Conservation (phyloP, 2,888 invertebrate genomes). For the Tortricodes alternella region DNA sequence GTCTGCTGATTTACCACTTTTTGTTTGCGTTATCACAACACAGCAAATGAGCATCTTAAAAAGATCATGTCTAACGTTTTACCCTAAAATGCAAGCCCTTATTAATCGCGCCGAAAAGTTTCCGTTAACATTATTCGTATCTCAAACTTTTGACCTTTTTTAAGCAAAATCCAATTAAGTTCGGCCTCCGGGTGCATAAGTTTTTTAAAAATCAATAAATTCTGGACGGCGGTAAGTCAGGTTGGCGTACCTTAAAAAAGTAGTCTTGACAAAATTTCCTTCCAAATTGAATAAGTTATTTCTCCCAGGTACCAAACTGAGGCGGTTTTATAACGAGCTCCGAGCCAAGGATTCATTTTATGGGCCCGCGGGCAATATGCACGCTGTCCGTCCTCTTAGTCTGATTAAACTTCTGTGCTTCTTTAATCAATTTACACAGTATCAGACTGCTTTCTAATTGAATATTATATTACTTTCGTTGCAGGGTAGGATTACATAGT, state of each 20-base stretch:
- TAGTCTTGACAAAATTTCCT: conserved; percentile 32
- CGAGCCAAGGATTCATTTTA: background rate
- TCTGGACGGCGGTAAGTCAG: conserved; percentile 27
- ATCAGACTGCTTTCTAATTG: too few relatives aligned
- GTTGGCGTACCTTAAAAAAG: conserved; percentile 9
- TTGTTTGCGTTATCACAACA: too few relatives aligned
- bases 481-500: too few relatives aligned
- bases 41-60: too few relatives aligned
- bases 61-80: too few relatives aligned
- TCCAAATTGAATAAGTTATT: conserved; percentile 37
- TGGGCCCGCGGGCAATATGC: background rate
- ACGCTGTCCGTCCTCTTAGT: background rate
- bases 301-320: background rate
- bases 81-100: background rate
- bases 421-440: background rate
- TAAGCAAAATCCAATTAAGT: conserved; percentile 10
- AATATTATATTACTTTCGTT: too few relatives aligned
- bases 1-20: too few relatives aligned
- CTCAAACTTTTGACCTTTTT: conserved; percentile 1
- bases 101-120: background rate
- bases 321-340: background rate
- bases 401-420: background rate
- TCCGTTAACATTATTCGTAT: conserved; percentile 1
- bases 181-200: conserved; percentile 9
- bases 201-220: conserved; percentile 5